phyloP scores from a whole-genome alignment of 2,113 vertebrate genomes.

The Cavia aperea region DNA sequence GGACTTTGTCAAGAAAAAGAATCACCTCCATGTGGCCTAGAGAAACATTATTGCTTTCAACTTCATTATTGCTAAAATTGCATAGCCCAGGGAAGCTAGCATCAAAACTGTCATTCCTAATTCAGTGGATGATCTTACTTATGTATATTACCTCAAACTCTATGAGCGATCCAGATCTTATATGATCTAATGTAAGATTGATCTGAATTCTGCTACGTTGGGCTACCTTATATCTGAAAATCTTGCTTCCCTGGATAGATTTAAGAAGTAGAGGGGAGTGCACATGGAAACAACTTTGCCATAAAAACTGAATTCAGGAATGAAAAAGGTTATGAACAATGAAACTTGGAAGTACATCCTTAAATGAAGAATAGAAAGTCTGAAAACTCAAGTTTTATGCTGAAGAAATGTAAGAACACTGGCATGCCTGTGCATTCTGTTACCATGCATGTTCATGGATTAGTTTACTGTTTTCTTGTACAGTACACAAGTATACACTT shows the following conservation, averaged over 20 bases:
- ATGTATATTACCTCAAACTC: slow-evolving; percentile 74
- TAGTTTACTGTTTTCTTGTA: not conserved
- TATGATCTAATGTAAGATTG: not conserved
- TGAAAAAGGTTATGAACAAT: slow-evolving; percentile 79
- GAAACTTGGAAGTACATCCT: slow-evolving; percentile 36
- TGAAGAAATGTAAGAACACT: not conserved
- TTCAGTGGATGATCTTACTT: slow-evolving; percentile 82
- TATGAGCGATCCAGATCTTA: not conserved
- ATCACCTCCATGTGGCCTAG: not conserved
- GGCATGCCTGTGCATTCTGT: not conserved
- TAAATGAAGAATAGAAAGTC: not conserved
- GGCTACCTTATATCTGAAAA: not conserved
- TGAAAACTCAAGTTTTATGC: not conserved
- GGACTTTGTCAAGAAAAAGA: not conserved
- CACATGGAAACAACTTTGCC: slow-evolving; percentile 83
- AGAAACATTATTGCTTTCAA: not conserved
- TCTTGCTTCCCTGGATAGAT: not conserved
- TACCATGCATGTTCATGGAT: not conserved
- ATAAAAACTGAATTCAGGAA: slow-evolving; percentile 84
- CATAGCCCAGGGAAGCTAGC: slow-evolving; percentile 73
- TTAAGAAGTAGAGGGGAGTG: slow-evolving; percentile 77
- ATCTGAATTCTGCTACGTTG: not conserved
- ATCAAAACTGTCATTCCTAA: slow-evolving; percentile 79
- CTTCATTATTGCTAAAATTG: not conserved
- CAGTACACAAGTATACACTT: not conserved